Evolutionary conservation across 1,140 invertebrate genomes (phyloP).

Genomic region (Scaptomyza hsui): DNA sequence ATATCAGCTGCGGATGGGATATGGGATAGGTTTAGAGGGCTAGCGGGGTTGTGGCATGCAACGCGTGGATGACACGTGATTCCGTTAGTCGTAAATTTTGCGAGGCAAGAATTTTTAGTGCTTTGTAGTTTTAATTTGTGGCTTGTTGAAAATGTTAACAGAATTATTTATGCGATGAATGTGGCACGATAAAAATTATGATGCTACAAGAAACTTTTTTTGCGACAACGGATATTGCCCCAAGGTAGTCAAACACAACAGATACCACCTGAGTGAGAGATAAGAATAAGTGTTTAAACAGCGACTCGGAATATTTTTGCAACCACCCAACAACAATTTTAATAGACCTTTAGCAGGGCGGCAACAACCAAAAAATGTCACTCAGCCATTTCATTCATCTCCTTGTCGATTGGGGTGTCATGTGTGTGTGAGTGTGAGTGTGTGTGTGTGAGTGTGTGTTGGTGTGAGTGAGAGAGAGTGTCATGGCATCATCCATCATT

Average conservation of each 20-base stretch:
- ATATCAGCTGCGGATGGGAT: slow-evolving; percentile 59
- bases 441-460: slow-evolving; percentile 19
- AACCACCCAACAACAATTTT: slow-evolving; percentile 43
- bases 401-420: slow-evolving; percentile 38
- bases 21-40: neutral
- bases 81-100: slow-evolving; percentile 80
- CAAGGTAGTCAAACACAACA: slow-evolving; percentile 28
- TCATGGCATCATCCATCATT: slow-evolving; percentile 83
- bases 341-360: slow-evolving; percentile 46
- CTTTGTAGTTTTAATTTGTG: slow-evolving; percentile 83
- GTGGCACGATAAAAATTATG: slow-evolving; percentile 63
- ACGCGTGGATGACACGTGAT: slow-evolving; percentile 83
- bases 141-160: slow-evolving; percentile 79
- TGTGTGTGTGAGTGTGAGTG: slow-evolving; percentile 3
- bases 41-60: slow-evolving; percentile 32
- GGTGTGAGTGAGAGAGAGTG: slow-evolving; percentile 49
- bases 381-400: slow-evolving; percentile 74
- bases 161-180: slow-evolving; percentile 80
- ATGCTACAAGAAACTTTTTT: slow-evolving; percentile 31
- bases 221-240: slow-evolving; percentile 63
- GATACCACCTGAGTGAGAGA: slow-evolving; percentile 35
- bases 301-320: slow-evolving; percentile 22
- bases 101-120: slow-evolving; percentile 68
- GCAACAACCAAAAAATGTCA: slow-evolving; percentile 60
- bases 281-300: slow-evolving; percentile 45